These are phyloP conservation scores for Chironomus riparius DNA, from an alignment of 2,888 invertebrate genomes.

Conservation along the genomic window DNA sequence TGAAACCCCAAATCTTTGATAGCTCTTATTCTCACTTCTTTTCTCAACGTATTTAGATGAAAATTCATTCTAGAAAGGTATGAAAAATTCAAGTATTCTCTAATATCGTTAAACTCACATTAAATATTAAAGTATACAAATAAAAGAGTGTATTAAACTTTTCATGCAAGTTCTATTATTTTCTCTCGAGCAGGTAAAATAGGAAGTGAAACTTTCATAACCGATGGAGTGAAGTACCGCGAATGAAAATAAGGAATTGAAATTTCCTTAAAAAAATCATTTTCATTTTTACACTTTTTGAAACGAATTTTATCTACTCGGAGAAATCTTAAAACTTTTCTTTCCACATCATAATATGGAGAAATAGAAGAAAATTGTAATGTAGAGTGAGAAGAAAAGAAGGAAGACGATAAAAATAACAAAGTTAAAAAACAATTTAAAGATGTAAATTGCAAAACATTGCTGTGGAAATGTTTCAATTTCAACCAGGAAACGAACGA, in stretches of 20 bases:
- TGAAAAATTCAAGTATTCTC: neutral
- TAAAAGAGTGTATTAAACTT: neutral
- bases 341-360: no score
- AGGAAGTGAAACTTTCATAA: neutral
- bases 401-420: neutral
- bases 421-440: neutral
- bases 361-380: no score
- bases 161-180: neutral
- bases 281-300: neutral
- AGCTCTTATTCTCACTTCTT: no score
- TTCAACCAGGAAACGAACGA: neutral
- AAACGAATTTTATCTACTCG: neutral
- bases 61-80: no score
- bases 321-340: no score
- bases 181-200: neutral
- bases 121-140: neutral
- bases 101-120: neutral
- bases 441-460: neutral
- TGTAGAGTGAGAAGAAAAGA: neutral
- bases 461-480: neutral
- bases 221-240: neutral
- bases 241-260: neutral
- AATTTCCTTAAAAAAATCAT: neutral
- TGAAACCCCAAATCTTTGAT: no score
- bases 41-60: no score